Percentiles rank a stretch among this genome's conserved stretches.
phyloP scores from a whole-genome alignment of 2,113 vertebrate species.

The Australoheros scitulus region DNA sequence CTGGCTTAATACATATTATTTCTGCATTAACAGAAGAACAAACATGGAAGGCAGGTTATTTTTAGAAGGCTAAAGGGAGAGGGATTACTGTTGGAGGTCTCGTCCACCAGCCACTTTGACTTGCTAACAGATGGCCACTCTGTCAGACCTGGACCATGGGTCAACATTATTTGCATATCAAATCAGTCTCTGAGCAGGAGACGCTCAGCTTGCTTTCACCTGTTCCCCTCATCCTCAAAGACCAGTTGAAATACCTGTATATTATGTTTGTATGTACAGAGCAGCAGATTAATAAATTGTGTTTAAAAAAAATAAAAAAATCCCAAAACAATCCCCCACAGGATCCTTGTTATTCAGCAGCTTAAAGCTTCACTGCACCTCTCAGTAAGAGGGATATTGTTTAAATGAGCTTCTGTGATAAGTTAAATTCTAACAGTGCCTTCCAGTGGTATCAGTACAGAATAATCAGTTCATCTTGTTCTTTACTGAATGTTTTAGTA shows the following conservation, averaged over 20 bases:
- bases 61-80: slow-evolving; percentile 45
- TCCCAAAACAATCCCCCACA: neutral
- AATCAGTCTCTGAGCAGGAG: slow-evolving; percentile 54
- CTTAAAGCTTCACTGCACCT: neutral
- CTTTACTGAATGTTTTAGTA: neutral
- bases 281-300: neutral
- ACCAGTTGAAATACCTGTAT: slow-evolving; percentile 9
- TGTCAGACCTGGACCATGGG: slow-evolving; percentile 58
- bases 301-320: neutral
- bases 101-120: slow-evolving; percentile 40
- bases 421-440: neutral
- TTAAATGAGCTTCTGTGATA: neutral
- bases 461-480: neutral
- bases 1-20: neutral
- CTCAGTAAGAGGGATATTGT: neutral
- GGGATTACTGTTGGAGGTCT: slow-evolving; percentile 48
- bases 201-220: slow-evolving; percentile 45
- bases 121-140: slow-evolving; percentile 72
- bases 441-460: neutral
- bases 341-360: neutral
- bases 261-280: neutral
- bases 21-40: slow-evolving; percentile 17
- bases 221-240: slow-evolving; percentile 31
- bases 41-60: slow-evolving; percentile 31
- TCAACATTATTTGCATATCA: slow-evolving; percentile 72